Base-by-base conservation (phyloP, 2,888 invertebrate genomes). In the Agrotis clavis region DNA sequence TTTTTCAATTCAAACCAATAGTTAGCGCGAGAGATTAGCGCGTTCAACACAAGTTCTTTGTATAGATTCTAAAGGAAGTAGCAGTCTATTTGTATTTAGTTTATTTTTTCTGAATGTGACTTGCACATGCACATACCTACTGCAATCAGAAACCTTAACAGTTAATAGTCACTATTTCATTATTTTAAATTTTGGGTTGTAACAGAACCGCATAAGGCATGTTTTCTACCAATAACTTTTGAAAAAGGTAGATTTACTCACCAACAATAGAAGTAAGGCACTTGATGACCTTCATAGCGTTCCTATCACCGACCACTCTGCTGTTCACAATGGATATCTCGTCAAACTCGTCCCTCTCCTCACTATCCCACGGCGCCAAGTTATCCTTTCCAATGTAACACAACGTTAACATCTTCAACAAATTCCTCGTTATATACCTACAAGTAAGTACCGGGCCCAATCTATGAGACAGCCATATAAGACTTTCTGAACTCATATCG, bases 391-490 rank as follows among this genome's bases (percentile, higher is more conserved):
- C 99, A 30, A 98, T 97, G 91, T 99, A 99, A 93, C 99, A 99
- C 4, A 99, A 94, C 0, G 99, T 98, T 67, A 99, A 94, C 98
- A 99, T 99, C 89, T 99, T 97, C 16, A 99, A 96, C 81, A 99
- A 96, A 96, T 99, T 99, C 74, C 98, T 97, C 0, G 99, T 98
- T 45, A 99, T 96, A 94, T 98, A 98, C 84, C 98, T 97, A 54
- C 99, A 99, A 0, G 99, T 99, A 35, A 99, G 96, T 61, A 99
- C 98, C 0, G 99, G 99, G 0, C 99, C 99, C 21, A 99, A 95
- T 79, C 99, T 97, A 94, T 99, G 98, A 0, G 99, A 98, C 73
- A 99, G 90, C 99, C 99, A 99, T 76, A 99, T 97, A 1, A 99
- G 94, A 88, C 98, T 98, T 88, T 98, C 99, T 0, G 98, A 97